phyloP scores from a whole-genome alignment of 2,113 vertebrate species.

The Gadus chalcogrammus region DNA sequence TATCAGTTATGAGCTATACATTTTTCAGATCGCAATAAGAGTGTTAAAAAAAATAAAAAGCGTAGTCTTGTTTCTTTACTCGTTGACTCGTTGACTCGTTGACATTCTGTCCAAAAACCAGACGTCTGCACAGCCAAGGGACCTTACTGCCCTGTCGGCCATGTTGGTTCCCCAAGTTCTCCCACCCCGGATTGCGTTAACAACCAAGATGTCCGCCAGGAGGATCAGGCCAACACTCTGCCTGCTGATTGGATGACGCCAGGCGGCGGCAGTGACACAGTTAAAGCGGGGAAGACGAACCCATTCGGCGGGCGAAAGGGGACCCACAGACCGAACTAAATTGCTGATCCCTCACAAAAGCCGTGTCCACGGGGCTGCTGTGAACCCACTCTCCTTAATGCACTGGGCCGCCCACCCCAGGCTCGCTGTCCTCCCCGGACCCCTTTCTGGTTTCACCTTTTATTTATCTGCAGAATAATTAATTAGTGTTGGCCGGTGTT shows the following conservation, averaged over 20 bases:
- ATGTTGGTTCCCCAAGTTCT: too few species aligned
- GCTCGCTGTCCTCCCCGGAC: slow-evolving; percentile 19
- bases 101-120: too few species aligned
- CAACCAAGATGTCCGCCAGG: too few species aligned
- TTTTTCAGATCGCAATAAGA: too few species aligned
- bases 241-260: slow-evolving; percentile 48
- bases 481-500: slow-evolving; percentile 10
- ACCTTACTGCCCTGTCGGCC: too few species aligned
- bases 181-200: too few species aligned
- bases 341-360: slow-evolving; percentile 41
- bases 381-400: slow-evolving; percentile 32
- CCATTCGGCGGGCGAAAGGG: slow-evolving; percentile 14
- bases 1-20: too few species aligned
- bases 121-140: too few species aligned
- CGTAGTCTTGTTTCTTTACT: too few species aligned
- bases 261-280: slow-evolving; percentile 31
- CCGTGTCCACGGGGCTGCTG: slow-evolving; percentile 12
- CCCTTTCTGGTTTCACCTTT: slow-evolving; percentile 9
- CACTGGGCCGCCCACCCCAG: slow-evolving; percentile 1
- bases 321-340: slow-evolving; percentile 33
- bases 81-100: too few species aligned
- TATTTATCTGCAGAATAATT: slow-evolving; percentile 13
- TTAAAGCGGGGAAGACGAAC: slow-evolving; percentile 31
- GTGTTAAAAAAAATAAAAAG: too few species aligned
- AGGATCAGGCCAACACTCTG: neutral